A percentile compares a stretch with the other conserved stretches of the same genome.
phyloP scores from a whole-genome alignment of 1,140 invertebrate species.

The Triops longicaudatus region DNA sequence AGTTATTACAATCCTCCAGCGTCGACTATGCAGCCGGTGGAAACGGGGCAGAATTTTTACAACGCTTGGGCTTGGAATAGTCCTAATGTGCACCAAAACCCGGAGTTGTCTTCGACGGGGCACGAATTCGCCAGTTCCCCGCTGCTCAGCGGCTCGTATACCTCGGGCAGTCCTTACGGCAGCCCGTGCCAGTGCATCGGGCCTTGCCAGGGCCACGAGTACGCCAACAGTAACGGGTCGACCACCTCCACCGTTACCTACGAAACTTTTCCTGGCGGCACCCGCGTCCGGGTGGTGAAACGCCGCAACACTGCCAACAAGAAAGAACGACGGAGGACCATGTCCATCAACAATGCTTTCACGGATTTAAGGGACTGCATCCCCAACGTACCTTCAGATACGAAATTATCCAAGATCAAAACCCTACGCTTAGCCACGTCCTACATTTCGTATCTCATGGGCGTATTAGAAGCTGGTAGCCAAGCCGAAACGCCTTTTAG shows the following conservation, averaged over 20 bases:
- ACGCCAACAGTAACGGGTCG: not conserved
- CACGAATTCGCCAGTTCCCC: not conserved
- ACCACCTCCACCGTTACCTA: not conserved
- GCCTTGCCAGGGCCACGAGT: constrained; percentile 8
- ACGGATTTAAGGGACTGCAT: constrained; percentile 84
- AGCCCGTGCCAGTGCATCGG: not conserved
- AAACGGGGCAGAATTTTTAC: constrained; percentile 12
- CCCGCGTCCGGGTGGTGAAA: constrained; percentile 30
- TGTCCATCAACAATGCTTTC: constrained; percentile 92
- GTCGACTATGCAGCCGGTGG: not conserved
- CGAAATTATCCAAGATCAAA: constrained; percentile 85
- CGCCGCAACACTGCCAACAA: constrained; percentile 61
- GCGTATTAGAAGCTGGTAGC: constrained; percentile 47
- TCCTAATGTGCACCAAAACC: not conserved
- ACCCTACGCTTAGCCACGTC: constrained; percentile 79
- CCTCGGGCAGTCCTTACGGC: not conserved
- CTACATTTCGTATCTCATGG: constrained; percentile 83
- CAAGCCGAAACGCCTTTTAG: constrained; percentile 42
- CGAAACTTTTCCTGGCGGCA: not conserved
- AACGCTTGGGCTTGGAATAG: not conserved
- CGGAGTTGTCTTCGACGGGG: not conserved
- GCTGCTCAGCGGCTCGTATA: not conserved
- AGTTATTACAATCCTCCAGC: not conserved
- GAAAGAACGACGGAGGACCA: constrained; percentile 82
- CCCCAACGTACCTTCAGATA: constrained; percentile 90